These are phyloP conservation scores for Tiliacea citrago DNA, from an alignment of 2,888 invertebrate genomes.

Conservation along the genomic window DNA sequence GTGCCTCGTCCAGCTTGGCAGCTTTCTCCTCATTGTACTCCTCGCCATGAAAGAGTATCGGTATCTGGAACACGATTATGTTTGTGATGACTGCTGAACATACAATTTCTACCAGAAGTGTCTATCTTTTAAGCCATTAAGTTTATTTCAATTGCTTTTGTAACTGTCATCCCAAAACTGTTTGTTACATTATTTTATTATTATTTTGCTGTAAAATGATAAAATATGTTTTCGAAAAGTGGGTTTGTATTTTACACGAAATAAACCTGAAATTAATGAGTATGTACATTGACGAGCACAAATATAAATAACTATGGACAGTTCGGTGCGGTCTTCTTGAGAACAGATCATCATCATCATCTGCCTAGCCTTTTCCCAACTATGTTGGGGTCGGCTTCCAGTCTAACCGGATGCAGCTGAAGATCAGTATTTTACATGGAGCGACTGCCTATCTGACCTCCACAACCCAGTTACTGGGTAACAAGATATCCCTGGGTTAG, in stretches of 20 bases:
- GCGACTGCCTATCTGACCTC: too few species aligned
- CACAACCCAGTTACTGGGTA: too few species aligned
- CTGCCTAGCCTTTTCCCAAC: too few species aligned
- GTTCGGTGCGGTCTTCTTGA: too few species aligned
- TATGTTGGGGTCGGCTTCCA: too few species aligned
- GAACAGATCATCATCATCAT: too few species aligned
- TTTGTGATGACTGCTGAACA: neutral
- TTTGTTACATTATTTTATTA: neutral
- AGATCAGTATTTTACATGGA: too few species aligned
- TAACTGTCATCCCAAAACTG: neutral
- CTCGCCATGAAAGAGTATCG: constrained; percentile 86
- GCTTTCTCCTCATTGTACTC: constrained; percentile 84
- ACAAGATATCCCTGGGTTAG: too few species aligned
- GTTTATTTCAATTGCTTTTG: neutral
- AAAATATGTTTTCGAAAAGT: neutral
- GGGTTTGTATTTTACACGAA: neutral
- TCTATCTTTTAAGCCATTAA: neutral
- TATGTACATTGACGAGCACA: neutral
- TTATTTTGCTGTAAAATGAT: neutral
- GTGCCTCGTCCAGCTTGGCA: constrained; percentile 90
- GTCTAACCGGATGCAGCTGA: too few species aligned
- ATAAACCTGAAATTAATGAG: neutral
- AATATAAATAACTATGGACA: too few species aligned
- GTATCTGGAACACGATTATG: constrained; percentile 76
- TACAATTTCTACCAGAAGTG: neutral